phyloP scores from a whole-genome alignment of 2,797 vertebrate species.

The Chrosomus eos region DNA sequence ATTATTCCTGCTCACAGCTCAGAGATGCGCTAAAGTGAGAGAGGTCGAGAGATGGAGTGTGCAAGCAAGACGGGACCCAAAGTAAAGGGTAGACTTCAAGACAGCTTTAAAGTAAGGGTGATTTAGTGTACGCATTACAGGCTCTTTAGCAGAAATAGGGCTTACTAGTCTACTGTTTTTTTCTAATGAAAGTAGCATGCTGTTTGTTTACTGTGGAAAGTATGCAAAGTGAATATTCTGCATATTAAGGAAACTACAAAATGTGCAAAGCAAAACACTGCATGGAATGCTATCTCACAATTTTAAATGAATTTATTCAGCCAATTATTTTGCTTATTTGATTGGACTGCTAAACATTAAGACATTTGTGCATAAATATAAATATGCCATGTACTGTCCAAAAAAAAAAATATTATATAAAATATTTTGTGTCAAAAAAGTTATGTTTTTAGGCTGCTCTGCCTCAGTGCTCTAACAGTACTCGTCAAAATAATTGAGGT shows the following conservation, averaged over 20 bases:
- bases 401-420: too few species aligned
- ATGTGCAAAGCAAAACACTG: not conserved
- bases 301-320: not conserved
- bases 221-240: not conserved
- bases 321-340: not conserved
- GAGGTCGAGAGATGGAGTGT: not conserved
- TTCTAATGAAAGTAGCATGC: not conserved
- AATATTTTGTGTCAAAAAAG: too few species aligned
- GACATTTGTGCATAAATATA: not conserved
- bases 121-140: not conserved
- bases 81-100: not conserved
- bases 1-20: conserved; percentile 68
- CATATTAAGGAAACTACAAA: not conserved
- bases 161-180: not conserved
- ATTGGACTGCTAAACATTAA: not conserved
- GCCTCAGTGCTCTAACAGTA: too few species aligned
- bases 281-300: not conserved
- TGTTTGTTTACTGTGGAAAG: not conserved
- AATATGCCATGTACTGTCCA: not conserved
- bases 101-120: not conserved
- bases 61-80: not conserved
- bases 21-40: conserved; percentile 56
- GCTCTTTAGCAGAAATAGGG: not conserved
- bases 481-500: too few species aligned
- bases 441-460: too few species aligned